These are phyloP conservation scores for Piezodorus guildinii DNA, from an alignment of 1,140 invertebrate species.

Conservation along the genomic window DNA sequence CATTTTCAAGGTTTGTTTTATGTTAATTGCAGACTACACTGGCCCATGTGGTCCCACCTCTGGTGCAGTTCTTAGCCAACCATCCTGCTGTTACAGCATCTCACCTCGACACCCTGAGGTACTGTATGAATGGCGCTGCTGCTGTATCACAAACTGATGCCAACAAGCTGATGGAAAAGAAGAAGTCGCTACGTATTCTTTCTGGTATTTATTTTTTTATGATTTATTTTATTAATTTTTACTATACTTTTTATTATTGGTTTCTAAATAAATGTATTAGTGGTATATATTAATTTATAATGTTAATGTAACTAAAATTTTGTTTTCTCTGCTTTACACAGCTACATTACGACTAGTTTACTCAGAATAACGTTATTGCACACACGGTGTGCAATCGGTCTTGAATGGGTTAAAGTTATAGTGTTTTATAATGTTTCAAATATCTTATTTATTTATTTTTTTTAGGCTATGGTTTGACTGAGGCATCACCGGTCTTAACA, in stretches of 20 bases:
- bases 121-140: slow-evolving; percentile 27
- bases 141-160: slow-evolving; percentile 23
- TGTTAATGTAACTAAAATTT: no score
- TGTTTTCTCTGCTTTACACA: no score
- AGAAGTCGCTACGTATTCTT: slow-evolving; percentile 28
- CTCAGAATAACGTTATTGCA: no score
- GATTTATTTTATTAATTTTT: no score
- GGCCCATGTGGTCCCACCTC: slow-evolving; percentile 48
- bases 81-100: slow-evolving; percentile 40
- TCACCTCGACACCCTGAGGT: slow-evolving; percentile 18
- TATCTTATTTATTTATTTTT: background rate
- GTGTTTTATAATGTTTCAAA: no score
- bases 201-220: slow-evolving; percentile 29
- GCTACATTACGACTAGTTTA: no score
- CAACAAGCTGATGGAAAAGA: slow-evolving; percentile 26
- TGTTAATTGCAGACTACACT: slow-evolving; percentile 38
- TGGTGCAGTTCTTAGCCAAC: slow-evolving; percentile 52
- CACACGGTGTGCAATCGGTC: no score
- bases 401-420: no score
- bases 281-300: no score
- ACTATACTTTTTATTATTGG: no score
- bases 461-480: slow-evolving; percentile 24
- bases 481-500: slow-evolving; percentile 23
- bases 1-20: no score
- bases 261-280: no score